Evolutionary conservation across 2,113 vertebrate genomes (phyloP).

Genomic region (Gobio gobio): DNA sequence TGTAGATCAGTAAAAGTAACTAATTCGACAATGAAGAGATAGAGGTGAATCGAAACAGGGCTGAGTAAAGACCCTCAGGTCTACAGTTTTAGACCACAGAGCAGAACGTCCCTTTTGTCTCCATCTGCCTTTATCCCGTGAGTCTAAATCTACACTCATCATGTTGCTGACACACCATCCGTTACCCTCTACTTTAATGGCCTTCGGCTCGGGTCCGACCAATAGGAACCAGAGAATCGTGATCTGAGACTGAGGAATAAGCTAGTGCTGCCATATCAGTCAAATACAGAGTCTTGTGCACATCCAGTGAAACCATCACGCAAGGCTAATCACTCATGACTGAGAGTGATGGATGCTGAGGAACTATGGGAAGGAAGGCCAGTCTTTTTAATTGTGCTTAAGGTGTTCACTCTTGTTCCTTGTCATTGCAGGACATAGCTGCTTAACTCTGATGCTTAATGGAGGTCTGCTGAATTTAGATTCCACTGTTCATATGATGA

Average conservation of each 20-base stretch:
- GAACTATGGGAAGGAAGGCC: slow-evolving; percentile 21
- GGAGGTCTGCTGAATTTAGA: slow-evolving; percentile 13
- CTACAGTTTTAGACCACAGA: slow-evolving; percentile 52
- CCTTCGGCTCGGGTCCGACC: slow-evolving; percentile 42
- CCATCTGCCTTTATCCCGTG: slow-evolving; percentile 47
- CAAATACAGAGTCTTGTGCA: slow-evolving; percentile 36
- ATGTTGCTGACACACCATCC: slow-evolving; percentile 47
- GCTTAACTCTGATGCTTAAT: slow-evolving; percentile 27
- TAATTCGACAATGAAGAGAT: slow-evolving; percentile 35
- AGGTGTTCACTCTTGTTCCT: slow-evolving; percentile 31
- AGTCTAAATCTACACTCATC: slow-evolving; percentile 47
- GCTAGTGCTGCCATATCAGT: slow-evolving; percentile 25
- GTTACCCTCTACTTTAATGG: slow-evolving; percentile 51
- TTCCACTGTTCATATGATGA: neutral
- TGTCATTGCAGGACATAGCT: slow-evolving; percentile 28
- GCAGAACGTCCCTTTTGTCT: slow-evolving; percentile 41
- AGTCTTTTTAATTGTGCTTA: slow-evolving; percentile 37
- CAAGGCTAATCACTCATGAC: slow-evolving; percentile 35
- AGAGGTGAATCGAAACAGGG: slow-evolving; percentile 36
- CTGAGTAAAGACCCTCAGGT: slow-evolving; percentile 51
- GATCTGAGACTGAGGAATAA: slow-evolving; percentile 37
- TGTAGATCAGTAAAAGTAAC: slow-evolving; percentile 48
- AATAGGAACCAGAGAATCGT: slow-evolving; percentile 30
- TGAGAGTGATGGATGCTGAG: slow-evolving; percentile 49
- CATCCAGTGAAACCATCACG: slow-evolving; percentile 29